A percentile compares a stretch with the other conserved stretches of the same genome.
Conservation (phyloP, 2,888 invertebrate species). For the Epirrita christyi region DNA sequence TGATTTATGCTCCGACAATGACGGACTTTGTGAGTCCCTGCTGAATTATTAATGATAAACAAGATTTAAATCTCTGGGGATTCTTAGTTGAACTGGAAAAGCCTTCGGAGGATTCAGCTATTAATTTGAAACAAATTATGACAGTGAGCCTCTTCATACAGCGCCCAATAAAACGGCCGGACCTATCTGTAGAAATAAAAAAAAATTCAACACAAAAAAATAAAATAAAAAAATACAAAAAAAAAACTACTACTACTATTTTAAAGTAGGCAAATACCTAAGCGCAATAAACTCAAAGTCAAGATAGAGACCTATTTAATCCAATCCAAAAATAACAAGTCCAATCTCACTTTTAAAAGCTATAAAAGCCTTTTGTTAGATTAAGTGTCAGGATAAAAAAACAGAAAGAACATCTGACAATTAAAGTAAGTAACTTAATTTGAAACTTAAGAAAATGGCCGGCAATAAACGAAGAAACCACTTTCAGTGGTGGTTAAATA, state of each 20-base stretch:
- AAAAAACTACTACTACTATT: too few species aligned
- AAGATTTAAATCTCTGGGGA: constrained; percentile 23
- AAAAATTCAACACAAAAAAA: too few species aligned
- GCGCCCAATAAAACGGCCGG: too few species aligned
- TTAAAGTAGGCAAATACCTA: too few species aligned
- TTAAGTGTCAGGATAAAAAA: constrained; percentile 22
- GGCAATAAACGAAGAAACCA: constrained; percentile 26
- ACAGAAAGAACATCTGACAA: constrained; percentile 17
- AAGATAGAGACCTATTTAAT: neutral
- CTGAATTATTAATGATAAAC: constrained; percentile 27
- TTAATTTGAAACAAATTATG: neutral
- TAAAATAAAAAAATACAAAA: too few species aligned
- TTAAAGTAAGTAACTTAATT: constrained; percentile 28
- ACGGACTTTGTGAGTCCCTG: constrained; percentile 20
- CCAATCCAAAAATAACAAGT: neutral
- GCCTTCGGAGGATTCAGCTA: neutral
- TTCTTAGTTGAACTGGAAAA: neutral
- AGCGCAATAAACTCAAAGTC: too few species aligned
- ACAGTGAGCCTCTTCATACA: too few species aligned
- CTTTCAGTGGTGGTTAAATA: constrained; percentile 18
- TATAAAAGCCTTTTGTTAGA: constrained; percentile 18
- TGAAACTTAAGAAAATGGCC: constrained; percentile 25
- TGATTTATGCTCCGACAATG: constrained; percentile 21
- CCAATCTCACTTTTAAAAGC: constrained; percentile 7
- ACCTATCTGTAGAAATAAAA: too few species aligned